These are phyloP conservation scores for Protobothrops mucrosquamatus DNA, from an alignment of 2,113 vertebrate species.

Conservation along the genomic window DNA sequence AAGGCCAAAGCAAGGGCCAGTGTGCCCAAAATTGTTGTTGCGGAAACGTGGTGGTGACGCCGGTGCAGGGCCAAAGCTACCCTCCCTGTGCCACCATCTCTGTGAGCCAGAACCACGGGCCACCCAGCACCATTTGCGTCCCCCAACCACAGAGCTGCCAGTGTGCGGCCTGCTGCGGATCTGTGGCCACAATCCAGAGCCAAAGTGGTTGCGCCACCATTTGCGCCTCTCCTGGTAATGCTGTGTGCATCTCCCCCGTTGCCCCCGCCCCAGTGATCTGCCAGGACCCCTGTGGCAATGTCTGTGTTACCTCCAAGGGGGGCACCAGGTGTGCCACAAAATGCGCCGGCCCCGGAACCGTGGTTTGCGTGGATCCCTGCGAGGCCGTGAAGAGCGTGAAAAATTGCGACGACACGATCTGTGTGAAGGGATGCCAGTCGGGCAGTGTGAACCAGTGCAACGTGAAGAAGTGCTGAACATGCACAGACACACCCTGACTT, in stretches of 20 bases:
- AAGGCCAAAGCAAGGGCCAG: background rate
- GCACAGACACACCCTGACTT: no score
- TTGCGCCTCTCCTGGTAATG: background rate
- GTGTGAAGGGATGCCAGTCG: background rate
- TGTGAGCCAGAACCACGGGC: background rate
- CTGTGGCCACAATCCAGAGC: background rate
- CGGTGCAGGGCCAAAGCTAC: background rate
- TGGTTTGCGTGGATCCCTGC: background rate
- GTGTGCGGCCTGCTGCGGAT: background rate
- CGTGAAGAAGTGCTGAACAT: background rate
- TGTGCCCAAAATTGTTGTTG: background rate
- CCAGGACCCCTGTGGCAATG: background rate
- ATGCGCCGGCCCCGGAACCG: rapidly evolving
- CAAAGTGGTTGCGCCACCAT: background rate
- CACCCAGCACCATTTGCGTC: background rate
- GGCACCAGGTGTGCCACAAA: background rate
- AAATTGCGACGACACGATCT: rapidly evolving
- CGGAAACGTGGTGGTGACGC: background rate
- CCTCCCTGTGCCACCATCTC: background rate
- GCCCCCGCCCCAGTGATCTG: background rate
- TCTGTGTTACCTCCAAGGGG: background rate
- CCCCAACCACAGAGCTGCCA: background rate
- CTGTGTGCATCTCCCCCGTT: background rate
- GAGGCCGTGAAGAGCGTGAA: background rate
- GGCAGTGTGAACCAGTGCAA: background rate